These are phyloP conservation scores for Hartigia nigra DNA, from an alignment of 2,888 invertebrate genomes.

Conservation along the genomic window DNA sequence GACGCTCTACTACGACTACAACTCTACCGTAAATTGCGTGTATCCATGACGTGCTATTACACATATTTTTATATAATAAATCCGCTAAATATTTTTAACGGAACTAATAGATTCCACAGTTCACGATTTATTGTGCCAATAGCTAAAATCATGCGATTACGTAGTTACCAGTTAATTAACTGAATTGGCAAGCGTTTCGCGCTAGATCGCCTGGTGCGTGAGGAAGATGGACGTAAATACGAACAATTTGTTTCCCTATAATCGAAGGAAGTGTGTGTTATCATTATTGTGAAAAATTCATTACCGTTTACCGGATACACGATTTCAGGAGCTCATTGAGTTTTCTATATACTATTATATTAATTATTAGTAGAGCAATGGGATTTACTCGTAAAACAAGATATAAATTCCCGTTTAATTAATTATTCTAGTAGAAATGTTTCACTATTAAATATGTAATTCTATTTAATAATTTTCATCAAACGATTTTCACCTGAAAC, in stretches of 20 bases:
- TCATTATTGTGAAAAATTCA: background rate
- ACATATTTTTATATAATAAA: too few species aligned
- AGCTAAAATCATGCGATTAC: slow-evolving; percentile 20
- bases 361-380: too few species aligned
- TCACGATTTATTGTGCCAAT: slow-evolving; percentile 29
- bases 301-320: background rate
- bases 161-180: slow-evolving; percentile 39
- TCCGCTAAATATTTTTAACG: background rate
- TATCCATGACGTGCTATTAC: background rate
- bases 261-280: background rate
- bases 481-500: background rate
- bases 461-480: background rate
- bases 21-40: background rate
- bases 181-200: slow-evolving; percentile 23
- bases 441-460: too few species aligned
- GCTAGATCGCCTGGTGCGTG: slow-evolving; percentile 25
- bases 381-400: too few species aligned
- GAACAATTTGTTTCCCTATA: slow-evolving; percentile 24
- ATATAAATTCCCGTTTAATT: too few species aligned
- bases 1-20: too few species aligned
- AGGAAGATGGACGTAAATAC: slow-evolving; percentile 32
- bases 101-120: slow-evolving; percentile 13
- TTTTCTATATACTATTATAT: too few species aligned
- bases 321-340: too few species aligned
- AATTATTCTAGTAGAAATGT: too few species aligned